Base-by-base conservation (phyloP, 2,797 vertebrate species). In the Xyrichtys novacula region DNA sequence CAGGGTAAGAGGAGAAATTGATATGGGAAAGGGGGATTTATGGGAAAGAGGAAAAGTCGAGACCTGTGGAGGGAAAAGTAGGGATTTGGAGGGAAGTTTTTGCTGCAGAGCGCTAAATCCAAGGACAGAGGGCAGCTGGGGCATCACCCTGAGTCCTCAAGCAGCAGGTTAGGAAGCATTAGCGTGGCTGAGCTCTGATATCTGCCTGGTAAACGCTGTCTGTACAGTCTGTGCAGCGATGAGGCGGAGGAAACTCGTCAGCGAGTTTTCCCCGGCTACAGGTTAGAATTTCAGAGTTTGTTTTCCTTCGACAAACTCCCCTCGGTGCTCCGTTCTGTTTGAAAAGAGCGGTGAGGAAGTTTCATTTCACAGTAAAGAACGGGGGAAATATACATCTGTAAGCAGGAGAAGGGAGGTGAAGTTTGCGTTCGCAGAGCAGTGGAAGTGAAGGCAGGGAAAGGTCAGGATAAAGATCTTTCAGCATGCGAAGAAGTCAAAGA, bases 251-350 rank as follows among this genome's bases (percentile, higher is more conserved):
- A 29, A 68, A 58, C 22, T 61, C 54, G 42, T 74, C 69, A 65
- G 78, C 62, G 58, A 38, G 78, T 82, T 88, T 86, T 72, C 68
- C 50, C 88, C 88, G 84, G 82, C 83, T 54, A 9, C 64, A 59
- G n/a, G 65, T 67, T 60, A 39, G 57, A 59, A 36, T 79, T 83
- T 81, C 80, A 71, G 63, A 23, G 69, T 69, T 80, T 81, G 65
- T 80, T 84, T 83, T 78, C 77, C 71, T 85, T 81, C 59, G 47
- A 15, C 57, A 43, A 66, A 29, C 65, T 62, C 50, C 65, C 68
- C 44, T 53, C 6, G 4, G 65, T 26, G 39, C 50, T 63, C 52
- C 49, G 25, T 79, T 78, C 76, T 68, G 47, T 78, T 64, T 55
- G 32, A 52, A 69, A 66, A 16, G 42, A 71, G 36, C 26, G 0